Base-by-base conservation (phyloP, 2,113 vertebrate genomes). In the Pteropus alecto region DNA sequence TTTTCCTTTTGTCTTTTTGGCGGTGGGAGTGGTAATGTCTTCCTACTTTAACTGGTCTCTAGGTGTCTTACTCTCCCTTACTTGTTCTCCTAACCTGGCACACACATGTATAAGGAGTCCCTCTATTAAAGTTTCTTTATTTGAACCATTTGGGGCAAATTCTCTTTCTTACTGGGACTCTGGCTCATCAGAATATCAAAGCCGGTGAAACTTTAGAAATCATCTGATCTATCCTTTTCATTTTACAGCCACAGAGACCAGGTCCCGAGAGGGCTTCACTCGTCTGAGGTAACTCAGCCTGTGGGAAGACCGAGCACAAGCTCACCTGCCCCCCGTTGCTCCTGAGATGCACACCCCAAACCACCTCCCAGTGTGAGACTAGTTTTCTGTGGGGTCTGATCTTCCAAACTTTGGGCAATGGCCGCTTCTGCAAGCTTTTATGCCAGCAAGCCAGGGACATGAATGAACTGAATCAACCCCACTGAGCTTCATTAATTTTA, bases 391-490 rank as follows among this genome's bases (percentile, higher is more conserved):
- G 15, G 54, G 11, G n/a, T 81, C 61, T 89, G 85, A 30, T 48
- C 92, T 84, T 73, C 18, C 79, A 46, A 56, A 13, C 77, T 90
- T 21, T 78, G 38, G 88, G 93, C 68, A 38, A 15, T 10, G 58
- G 90, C 61, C 60, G 54, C 74, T 91, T 92, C 65, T 90, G 87
- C 87, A 56, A 92, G 73, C 46, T 58, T 67, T 41, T 2, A 10
- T 87, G 92, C 74, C 91, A 87, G 86, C 71, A 70, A 85, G 88
- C 93, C 68, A 56, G 96, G 94, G 91, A 73, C 93, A 97, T 98
- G 97, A 98, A 98, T 98, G 98, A 90, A 98, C 78, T 96, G 97
- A 97, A 86, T 98, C 97, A 97, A 95, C 93, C 77, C 51, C 63
- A 74, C 41, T 51, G 94, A 76, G 93, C 79, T 97, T 96, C 96